These are phyloP conservation scores for Microplitis deprimator DNA, from an alignment of 2,888 invertebrate genomes.

Conservation along the genomic window DNA sequence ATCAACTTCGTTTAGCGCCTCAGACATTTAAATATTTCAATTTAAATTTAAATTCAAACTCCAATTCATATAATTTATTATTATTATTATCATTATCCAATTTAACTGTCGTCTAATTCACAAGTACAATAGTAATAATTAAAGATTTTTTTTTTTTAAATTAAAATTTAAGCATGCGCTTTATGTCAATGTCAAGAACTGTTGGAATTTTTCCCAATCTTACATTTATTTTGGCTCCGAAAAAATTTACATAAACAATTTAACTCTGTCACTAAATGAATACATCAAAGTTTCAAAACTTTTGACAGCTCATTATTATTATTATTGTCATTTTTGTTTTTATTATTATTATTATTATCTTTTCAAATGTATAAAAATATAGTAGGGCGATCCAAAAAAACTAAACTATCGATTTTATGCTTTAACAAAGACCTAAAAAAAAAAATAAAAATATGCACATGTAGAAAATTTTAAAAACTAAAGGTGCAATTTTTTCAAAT, in stretches of 20 bases:
- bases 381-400: too few relatives aligned
- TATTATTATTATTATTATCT: background rate
- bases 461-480: too few relatives aligned
- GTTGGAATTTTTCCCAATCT: conserved; percentile 10
- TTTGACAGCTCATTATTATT: background rate
- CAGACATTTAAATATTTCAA: background rate
- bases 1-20: conserved; percentile 17
- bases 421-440: too few relatives aligned
- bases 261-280: background rate
- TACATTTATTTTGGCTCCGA: background rate
- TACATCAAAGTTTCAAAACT: background rate
- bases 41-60: background rate
- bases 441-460: too few relatives aligned
- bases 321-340: background rate
- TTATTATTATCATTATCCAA: background rate
- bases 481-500: too few relatives aligned
- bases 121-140: too few relatives aligned
- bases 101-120: too few relatives aligned
- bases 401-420: too few relatives aligned
- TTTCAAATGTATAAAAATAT: too few relatives aligned
- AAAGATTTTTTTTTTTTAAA: background rate
- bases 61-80: background rate
- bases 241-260: background rate
- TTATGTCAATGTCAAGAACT: conserved; percentile 13
- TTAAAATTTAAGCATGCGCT: conserved; percentile 5